Evolutionary conservation across 2,888 invertebrate species (phyloP), one percentile per base, ranked within the genome.

Genomic region (Celastrina argiolus): DNA sequence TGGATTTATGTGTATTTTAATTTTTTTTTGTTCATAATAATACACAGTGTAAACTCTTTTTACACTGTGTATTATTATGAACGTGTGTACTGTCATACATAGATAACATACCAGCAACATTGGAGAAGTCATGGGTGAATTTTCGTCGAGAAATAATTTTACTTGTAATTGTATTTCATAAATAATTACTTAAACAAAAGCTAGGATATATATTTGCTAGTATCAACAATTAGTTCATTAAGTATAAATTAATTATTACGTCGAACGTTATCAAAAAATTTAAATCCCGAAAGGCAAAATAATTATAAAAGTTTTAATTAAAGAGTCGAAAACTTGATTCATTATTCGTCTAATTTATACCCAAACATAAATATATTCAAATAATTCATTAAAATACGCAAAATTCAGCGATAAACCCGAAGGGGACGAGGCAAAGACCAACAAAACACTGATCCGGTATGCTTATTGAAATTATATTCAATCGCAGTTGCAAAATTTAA

Each of bases 381-480:
- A 61, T 36, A 73, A 66, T 61, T 61, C 36, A 36, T 61, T 22
- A 14, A 36, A 39, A 36, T 61, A 39, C 36, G 39, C n/a, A 36
- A 61, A 61, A 61, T 61, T 61, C 61, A 61, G 36, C 61, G 34
- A 61, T 61, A 61, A 61, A 39, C 61, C 61, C 34, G 36, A 39
- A 70, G 66, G 64, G 71, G 68, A 71, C 68, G 68, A 70, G 69
- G 68, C 70, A 73, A 75, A 75, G 72, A 74, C 74, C 75, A 76
- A 77, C 72, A 51, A 69, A 70, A 67, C 66, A 81, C 81, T 78
- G 80, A 80, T 79, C 77, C 79, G 59, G 68, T 77, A 77, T 77
- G 80, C 78, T 84, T 84, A 86, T 86, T 86, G 85, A 88, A 88
- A 87, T 84, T 84, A 83, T 82, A 81, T 85, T 81, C 78, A 80